Percentiles rank a stretch among this genome's conserved stretches.
These are phyloP conservation scores for Hyles euphorbiae DNA, from an alignment of 1,140 invertebrate genomes.

Conservation along the genomic window DNA sequence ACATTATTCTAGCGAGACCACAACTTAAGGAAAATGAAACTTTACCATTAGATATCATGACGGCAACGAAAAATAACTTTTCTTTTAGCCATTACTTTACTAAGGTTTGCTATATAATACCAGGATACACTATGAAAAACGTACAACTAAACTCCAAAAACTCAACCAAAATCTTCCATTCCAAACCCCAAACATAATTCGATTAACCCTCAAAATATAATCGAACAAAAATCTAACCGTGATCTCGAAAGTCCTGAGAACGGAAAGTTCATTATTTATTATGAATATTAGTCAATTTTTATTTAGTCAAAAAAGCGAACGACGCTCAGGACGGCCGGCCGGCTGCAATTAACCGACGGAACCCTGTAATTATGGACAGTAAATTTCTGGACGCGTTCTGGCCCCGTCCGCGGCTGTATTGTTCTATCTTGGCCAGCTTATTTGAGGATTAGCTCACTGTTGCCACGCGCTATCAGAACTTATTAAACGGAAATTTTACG, in stretches of 20 bases:
- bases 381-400: slow-evolving; percentile 72
- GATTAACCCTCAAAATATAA: slow-evolving; percentile 51
- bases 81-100: no score
- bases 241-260: slow-evolving; percentile 48
- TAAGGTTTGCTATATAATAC: no score
- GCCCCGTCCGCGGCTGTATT: slow-evolving; percentile 46
- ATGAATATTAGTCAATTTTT: slow-evolving; percentile 75
- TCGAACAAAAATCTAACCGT: slow-evolving; percentile 55
- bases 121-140: no score
- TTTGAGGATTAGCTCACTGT: slow-evolving; percentile 45
- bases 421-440: slow-evolving; percentile 52
- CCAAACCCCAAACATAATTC: slow-evolving; percentile 12
- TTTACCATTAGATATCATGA: no score
- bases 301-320: slow-evolving; percentile 71
- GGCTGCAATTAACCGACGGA: slow-evolving; percentile 70
- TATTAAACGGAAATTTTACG: background rate
- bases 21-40: no score
- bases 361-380: slow-evolving; percentile 76
- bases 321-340: slow-evolving; percentile 41
- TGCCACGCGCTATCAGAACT: slow-evolving; percentile 10
- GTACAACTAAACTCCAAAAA: no score
- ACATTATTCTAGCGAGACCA: no score
- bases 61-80: no score
- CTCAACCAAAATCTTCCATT: no score
- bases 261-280: slow-evolving; percentile 73